Percentiles rank a stretch among this genome's conserved stretches.
phyloP scores from a whole-genome alignment of 2,113 vertebrate genomes.

The Sclerurus mexicanus region DNA sequence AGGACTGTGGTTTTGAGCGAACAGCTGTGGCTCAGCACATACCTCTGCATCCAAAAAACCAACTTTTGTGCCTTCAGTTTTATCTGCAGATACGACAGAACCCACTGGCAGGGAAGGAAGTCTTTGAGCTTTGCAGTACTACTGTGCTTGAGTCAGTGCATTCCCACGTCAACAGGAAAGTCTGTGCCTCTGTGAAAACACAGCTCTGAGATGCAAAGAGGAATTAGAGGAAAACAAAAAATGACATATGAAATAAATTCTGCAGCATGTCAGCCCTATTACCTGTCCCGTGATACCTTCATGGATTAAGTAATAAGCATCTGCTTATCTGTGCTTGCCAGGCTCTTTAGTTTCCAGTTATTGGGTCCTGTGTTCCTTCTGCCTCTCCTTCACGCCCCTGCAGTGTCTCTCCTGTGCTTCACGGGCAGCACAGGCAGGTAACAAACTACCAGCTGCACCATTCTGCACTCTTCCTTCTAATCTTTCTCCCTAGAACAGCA shows the following conservation, averaged over 20 bases:
- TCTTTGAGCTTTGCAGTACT: not conserved
- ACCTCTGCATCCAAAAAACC: not conserved
- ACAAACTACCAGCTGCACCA: not conserved
- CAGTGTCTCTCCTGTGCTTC: fast-evolving
- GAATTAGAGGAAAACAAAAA: not conserved
- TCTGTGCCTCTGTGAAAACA: not conserved
- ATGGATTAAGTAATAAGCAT: not conserved
- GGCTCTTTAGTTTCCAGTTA: not conserved
- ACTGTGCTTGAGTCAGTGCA: not conserved
- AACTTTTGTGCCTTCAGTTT: not conserved
- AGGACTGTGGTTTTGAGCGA: not conserved
- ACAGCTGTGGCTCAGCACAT: not conserved
- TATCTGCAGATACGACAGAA: not conserved
- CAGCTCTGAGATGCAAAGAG: not conserved
- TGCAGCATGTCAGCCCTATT: not conserved
- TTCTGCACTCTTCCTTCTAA: not conserved
- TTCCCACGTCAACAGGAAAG: not conserved
- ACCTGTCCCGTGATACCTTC: not conserved
- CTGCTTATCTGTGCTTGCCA: slow-evolving; percentile 5
- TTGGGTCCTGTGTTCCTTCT: not conserved
- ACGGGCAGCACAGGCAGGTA: not conserved
- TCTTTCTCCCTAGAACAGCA: not conserved
- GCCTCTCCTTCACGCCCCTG: not conserved
- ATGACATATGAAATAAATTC: not conserved
- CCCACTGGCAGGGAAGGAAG: not conserved